These are phyloP conservation scores for Sebastes vulpes DNA, from an alignment of 2,797 vertebrate genomes.

Conservation along the genomic window DNA sequence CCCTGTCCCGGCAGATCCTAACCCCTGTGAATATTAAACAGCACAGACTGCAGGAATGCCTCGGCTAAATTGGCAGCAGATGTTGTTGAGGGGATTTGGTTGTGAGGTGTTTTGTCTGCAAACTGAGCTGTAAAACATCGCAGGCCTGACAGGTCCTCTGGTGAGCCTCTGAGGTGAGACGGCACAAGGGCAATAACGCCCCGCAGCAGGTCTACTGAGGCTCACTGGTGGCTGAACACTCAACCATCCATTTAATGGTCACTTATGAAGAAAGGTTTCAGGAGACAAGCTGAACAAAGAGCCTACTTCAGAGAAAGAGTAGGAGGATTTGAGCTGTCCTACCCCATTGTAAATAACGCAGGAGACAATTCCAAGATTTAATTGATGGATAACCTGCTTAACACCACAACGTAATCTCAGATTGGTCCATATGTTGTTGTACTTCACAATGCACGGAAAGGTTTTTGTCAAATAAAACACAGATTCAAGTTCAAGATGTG, in stretches of 20 bases:
- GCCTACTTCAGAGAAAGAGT: constrained; percentile 15
- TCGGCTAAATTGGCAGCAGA: constrained; percentile 86
- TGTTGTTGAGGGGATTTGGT: constrained; percentile 81
- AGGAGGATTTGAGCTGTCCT: background rate
- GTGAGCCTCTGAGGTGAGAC: constrained; percentile 63
- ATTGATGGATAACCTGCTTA: constrained; percentile 51
- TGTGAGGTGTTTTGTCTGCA: constrained; percentile 86
- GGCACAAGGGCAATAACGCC: constrained; percentile 42
- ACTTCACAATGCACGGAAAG: constrained; percentile 51
- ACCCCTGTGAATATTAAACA: constrained; percentile 88
- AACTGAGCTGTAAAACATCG: constrained; percentile 82
- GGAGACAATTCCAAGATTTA: constrained; percentile 33
- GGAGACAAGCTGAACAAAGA: constrained; percentile 47
- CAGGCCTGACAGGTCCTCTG: constrained; percentile 75
- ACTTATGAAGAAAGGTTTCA: constrained; percentile 55
- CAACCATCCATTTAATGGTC: constrained; percentile 69
- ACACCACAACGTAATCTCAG: constrained; percentile 42
- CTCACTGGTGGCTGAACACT: constrained; percentile 55
- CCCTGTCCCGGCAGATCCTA: constrained; percentile 77
- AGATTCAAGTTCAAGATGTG: constrained; percentile 57
- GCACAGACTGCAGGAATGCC: constrained; percentile 83
- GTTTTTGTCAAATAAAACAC: constrained; percentile 53
- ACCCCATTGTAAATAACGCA: constrained; percentile 11
- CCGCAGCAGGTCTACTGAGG: constrained; percentile 26
- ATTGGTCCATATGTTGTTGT: constrained; percentile 56